Evolutionary conservation across 2,888 invertebrate genomes (phyloP), one percentile per base, ranked within the genome.

Genomic region (Tetrapedia diversipes): DNA sequence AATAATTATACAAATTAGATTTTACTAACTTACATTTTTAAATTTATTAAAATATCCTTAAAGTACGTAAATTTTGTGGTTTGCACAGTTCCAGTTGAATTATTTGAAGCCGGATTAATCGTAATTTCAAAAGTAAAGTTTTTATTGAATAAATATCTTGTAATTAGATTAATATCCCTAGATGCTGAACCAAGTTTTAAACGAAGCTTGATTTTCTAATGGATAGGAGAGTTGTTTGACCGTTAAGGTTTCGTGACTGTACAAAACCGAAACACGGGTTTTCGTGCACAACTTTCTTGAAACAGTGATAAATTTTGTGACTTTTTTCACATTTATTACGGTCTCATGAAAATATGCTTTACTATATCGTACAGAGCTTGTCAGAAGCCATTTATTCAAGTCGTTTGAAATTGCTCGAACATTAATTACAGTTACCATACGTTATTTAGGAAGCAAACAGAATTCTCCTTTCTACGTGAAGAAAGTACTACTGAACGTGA

Each of bases 211-310:
- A 74, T 77, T 51, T 60, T 67, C 39, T 24, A 37, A 49, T 60
- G 27, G 64, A 74, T 69, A 75, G 34, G 24, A 19, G 43, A 54
- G 74, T 68, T 75, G 64, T 75, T 56, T 39, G 77, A 77, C 75
- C 74, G 64, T 45, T 60, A 56, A 77, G 60, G 47, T 75, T 69
- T 60, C 77, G 74, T 75, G 77, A 75, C 77, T 29, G 37, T 39
- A 37, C 45, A 32, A 41, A 68, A 53, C 39, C n/a, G 59, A 59
- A 74, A 60, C 64, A 54, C 19, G 11, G 27, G 32, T 75, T 74
- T 56, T 69, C 75, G 77, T 69, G 74, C 54, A 32, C 43, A 49
- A 37, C 8, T 64, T 54, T 24, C 22, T 43, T 11, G 11, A 29
- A 49, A 59, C 37, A 19, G 39, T 60, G 63, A 63, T 64, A 43